Conservation (phyloP, 2,113 vertebrate genomes). For the Cynopterus brachyotis region DNA sequence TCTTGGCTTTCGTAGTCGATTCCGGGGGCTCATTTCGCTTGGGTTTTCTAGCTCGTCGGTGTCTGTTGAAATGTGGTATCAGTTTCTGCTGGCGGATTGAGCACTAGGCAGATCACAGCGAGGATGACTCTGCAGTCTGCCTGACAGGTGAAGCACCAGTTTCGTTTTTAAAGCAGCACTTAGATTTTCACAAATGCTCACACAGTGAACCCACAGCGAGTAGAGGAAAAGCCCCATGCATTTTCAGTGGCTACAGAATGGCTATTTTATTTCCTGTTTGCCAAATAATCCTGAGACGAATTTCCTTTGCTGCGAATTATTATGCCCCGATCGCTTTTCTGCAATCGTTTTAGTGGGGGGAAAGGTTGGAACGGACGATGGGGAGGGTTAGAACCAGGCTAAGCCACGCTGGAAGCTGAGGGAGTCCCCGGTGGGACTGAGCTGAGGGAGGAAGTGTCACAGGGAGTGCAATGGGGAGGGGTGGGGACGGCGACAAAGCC, state of each 20-base stretch:
- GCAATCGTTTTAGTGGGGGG: neutral
- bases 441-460: fast-evolving
- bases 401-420: neutral
- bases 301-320: neutral
- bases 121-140: neutral
- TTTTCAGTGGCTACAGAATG: neutral
- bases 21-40: neutral
- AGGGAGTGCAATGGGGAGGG: fast-evolving
- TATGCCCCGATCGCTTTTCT: neutral
- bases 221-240: neutral
- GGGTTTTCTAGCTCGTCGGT: neutral
- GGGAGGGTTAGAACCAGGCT: neutral
- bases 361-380: neutral
- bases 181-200: neutral
- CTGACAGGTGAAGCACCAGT: neutral
- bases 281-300: neutral
- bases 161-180: neutral
- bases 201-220: neutral
- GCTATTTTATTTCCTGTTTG: neutral
- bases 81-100: neutral
- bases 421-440: neutral
- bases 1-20: neutral
- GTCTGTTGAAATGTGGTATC: neutral
- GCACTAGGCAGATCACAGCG: fast-evolving
- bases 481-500: neutral